These are phyloP conservation scores for human DNA, from an alignment of 2,113 vertebrate species.

Conservation along the genomic window DNA sequence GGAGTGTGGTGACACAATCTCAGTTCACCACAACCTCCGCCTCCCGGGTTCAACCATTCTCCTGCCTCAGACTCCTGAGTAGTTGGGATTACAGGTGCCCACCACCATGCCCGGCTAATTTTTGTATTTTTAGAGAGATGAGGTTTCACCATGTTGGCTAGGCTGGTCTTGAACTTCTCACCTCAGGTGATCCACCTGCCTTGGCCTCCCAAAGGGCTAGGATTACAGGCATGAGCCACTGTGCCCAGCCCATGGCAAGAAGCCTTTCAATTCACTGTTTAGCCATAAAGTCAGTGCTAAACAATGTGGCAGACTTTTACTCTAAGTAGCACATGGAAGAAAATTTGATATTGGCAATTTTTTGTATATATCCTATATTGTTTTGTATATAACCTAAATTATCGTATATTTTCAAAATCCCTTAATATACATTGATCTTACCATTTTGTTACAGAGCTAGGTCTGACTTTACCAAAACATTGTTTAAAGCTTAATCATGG, in stretches of 20 bases:
- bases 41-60: too few relatives aligned
- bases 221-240: too few relatives aligned
- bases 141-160: too few relatives aligned
- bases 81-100: too few relatives aligned
- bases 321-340: neutral
- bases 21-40: too few relatives aligned
- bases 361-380: neutral
- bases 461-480: neutral
- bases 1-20: too few relatives aligned
- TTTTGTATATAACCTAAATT: neutral
- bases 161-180: too few relatives aligned
- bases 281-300: neutral
- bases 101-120: too few relatives aligned
- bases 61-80: too few relatives aligned
- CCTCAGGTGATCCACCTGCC: too few relatives aligned
- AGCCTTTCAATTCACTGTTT: neutral
- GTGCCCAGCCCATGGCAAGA: neutral
- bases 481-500: neutral
- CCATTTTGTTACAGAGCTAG: neutral
- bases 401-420: neutral
- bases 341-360: neutral
- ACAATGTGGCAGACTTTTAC: neutral
- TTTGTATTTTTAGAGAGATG: too few relatives aligned
- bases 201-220: too few relatives aligned
- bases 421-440: neutral